Evolutionary conservation across 2,113 vertebrate species (phyloP), one percentile per base, ranked within the genome.

Genomic region (Nymphicus hollandicus): DNA sequence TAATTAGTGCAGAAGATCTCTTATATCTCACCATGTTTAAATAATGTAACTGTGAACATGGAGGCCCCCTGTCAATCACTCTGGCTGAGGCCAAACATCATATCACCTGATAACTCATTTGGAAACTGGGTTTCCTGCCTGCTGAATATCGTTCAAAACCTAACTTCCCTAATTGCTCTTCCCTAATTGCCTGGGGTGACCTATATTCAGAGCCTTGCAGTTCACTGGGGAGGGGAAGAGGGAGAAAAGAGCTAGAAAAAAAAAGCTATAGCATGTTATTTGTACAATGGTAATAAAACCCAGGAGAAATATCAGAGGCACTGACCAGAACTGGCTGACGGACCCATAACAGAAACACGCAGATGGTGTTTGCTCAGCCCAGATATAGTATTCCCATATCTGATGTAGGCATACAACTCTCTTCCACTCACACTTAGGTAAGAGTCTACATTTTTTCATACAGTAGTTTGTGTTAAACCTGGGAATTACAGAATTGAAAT

Each of bases 91-190:
- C 98, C 98, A 98, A 97, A 94, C 96, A 96, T 96, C 86, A 58
- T 74, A 91, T 97, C 98, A 98, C 97, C 97, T 98, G 98, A 98
- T 97, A 98, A 98, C 97, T 98, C 97, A 90, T 98, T 97, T 98
- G 98, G 97, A 98, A 98, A 98, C 97, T 94, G 96, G 97, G 98
- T 97, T 98, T 97, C 92, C 97, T 96, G 97, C 94, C 96, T 97
- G 96, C 89, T 96, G 97, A 97, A 92, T 94, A 87, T 86, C 97
- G 96, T 97, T 98, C 93, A 95, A 95, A 97, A 97, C n/a, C 96
- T 41, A 41, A 41, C 41, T 41, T 41, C 41, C 41, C 41, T 41
- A 97, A 96, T 96, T 90, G 92, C 91, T 96, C 89, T 97, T 89
- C 94, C 96, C 96, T 98, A 98, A 98, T 98, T 98, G 97, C 97